Percentiles rank a stretch among this genome's conserved stretches.
Conservation (phyloP, 1,140 invertebrate species). For the Eumaeus atala region DNA sequence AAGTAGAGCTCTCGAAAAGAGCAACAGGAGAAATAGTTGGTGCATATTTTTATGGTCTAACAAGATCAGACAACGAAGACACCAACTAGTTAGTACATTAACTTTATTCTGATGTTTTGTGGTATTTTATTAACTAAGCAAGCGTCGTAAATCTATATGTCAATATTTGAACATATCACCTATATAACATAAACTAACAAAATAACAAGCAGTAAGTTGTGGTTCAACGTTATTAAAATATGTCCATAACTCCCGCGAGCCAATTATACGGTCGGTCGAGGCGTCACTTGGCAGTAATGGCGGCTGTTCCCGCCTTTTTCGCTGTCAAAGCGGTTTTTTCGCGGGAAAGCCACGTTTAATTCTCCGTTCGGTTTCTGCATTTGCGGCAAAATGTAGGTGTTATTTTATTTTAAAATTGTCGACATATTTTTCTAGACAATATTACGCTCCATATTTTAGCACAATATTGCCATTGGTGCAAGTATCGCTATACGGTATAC, state of each 20-base stretch:
- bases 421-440: conserved; percentile 16
- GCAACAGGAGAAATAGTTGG: too few species aligned
- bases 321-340: conserved; percentile 68
- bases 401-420: conserved; percentile 30
- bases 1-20: too few species aligned
- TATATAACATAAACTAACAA: too few species aligned
- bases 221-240: conserved; percentile 51
- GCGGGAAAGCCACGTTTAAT: conserved; percentile 52
- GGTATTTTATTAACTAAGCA: too few species aligned
- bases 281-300: conserved; percentile 67
- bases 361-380: conserved; percentile 43
- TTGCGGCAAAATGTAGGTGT: conserved; percentile 31
- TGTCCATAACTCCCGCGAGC: conserved; percentile 50
- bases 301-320: conserved; percentile 65
- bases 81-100: too few species aligned
- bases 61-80: too few species aligned
- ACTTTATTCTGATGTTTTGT: too few species aligned
- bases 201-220: conserved; percentile 36
- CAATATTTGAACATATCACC: not conserved
- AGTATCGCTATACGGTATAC: too few species aligned
- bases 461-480: too few species aligned
- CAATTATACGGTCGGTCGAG: conserved; percentile 58
- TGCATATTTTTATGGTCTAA: too few species aligned
- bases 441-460: not conserved
- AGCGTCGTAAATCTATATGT: not conserved